Evolutionary conservation across 2,888 invertebrate species (phyloP).

Genomic region (Craniophora ligustri): DNA sequence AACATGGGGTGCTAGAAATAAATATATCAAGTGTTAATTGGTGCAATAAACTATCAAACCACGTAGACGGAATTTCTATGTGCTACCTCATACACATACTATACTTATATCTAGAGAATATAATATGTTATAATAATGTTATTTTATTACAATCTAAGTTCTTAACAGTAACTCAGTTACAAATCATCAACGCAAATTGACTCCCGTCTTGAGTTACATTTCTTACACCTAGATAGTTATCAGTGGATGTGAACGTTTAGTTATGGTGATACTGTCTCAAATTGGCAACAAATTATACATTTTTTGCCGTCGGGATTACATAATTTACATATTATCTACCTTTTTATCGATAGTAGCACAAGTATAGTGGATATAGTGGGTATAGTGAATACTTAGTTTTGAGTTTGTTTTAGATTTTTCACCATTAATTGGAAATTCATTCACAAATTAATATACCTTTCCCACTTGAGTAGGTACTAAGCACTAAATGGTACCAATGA

Average conservation of each 20-base stretch:
- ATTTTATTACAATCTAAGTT: constrained; percentile 25
- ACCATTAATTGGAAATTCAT: no score
- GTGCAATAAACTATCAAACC: constrained; percentile 57
- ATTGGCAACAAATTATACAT: constrained; percentile 21
- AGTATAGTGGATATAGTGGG: no score
- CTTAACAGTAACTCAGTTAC: constrained; percentile 29
- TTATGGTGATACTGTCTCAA: constrained; percentile 3
- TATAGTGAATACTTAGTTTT: no score
- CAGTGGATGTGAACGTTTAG: constrained; percentile 47
- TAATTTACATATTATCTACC: no score
- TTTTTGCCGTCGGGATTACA: no score
- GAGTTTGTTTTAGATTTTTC: no score
- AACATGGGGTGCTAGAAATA: constrained; percentile 54
- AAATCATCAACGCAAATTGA: constrained; percentile 6
- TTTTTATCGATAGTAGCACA: no score
- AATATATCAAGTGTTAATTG: constrained; percentile 48
- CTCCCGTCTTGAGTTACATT: constrained; percentile 17
- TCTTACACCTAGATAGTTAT: constrained; percentile 29
- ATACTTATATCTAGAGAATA: constrained; percentile 36
- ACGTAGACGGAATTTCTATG: constrained; percentile 49
- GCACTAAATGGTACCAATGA: constrained; percentile 34
- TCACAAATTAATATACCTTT: no score
- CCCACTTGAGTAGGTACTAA: no score
- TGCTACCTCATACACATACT: constrained; percentile 43
- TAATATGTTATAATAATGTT: constrained; percentile 18